phyloP scores from a whole-genome alignment of 1,140 invertebrate species.

The Macrobrachium rosenbergii region DNA sequence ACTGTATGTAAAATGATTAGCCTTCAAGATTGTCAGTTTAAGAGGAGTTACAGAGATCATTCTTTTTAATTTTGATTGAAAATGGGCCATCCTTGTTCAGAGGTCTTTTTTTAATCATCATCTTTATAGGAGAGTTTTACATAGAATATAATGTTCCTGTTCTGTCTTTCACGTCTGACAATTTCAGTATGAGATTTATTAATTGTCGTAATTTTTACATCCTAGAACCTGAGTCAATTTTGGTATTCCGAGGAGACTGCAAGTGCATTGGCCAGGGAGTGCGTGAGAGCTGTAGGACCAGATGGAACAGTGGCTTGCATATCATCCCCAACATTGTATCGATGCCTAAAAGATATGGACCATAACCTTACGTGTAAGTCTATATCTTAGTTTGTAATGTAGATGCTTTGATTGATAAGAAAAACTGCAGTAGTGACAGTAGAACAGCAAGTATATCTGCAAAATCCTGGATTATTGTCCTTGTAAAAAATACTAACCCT shows the following conservation, averaged over 20 bases:
- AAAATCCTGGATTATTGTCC: too few species aligned
- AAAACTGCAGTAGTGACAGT: too few species aligned
- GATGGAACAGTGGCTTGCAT: constrained; percentile 84
- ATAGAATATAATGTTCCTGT: neutral
- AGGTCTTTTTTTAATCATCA: too few species aligned
- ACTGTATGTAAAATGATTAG: too few species aligned
- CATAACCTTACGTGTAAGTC: constrained; percentile 73
- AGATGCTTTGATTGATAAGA: constrained; percentile 69
- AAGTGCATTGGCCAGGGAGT: constrained; percentile 78
- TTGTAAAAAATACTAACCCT: too few species aligned
- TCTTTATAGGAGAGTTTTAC: neutral
- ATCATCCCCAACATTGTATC: constrained; percentile 90
- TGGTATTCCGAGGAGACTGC: constrained; percentile 91
- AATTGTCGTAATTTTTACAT: constrained; percentile 68
- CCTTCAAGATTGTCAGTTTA: too few species aligned
- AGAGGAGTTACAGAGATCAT: too few species aligned
- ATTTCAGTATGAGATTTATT: constrained; percentile 15
- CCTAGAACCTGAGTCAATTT: constrained; percentile 96
- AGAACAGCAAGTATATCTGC: neutral
- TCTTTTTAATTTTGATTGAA: too few species aligned
- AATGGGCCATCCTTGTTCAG: too few species aligned
- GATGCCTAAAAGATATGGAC: constrained; percentile 71
- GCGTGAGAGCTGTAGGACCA: constrained; percentile 72
- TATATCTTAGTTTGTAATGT: constrained; percentile 69
- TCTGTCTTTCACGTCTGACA: constrained; percentile 29